Base-by-base conservation (phyloP, 2,888 invertebrate species). In the Brachyopa scutellaris region DNA sequence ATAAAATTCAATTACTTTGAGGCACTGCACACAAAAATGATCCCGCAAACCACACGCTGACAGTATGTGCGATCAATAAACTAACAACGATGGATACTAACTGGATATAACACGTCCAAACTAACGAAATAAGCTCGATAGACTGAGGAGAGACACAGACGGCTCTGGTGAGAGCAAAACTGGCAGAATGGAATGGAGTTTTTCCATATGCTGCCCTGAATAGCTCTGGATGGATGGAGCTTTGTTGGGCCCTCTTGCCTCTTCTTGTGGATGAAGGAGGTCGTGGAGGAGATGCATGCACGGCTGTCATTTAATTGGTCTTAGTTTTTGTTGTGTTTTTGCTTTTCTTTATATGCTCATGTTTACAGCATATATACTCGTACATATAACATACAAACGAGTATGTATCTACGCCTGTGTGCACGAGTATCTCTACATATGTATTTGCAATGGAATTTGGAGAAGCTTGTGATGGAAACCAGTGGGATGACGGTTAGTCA, bases 191-290 rank as follows among this genome's bases (percentile, higher is more conserved):
- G 73, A 74, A 67, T 62, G 61, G 36, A 36, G 64, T 38, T 78
- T 72, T 64, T 59, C 40, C 23, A 67, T 38, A 49, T 29, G 55
- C 40, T 57, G 42, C 42, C 40, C 29, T 19, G 64, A 59, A 38
- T n/a, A 21, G 15, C 78, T 61, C 64, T 74, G 74, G 55, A n/a
- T n/a, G 4, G 26, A 3, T 26, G 26, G 26, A 74, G 84, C 84
- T 84, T 85, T 84, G 64, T 72, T 79, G 55, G 29, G 31, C 33
- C 64, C 45, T 79, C 42, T 62, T 59, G 76, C 57, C 36, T 84
- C 64, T 67, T 55, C 42, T 40, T 69, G 59, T 49, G 70, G 76
- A 74, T n/a, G 29, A 49, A 62, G 67, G 61, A 53, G 47, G 51
- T 66, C 31, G 49, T 26, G 19, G 45, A 45, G 17, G 38, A 72